These are phyloP conservation scores for Rhingia rostrata DNA, from an alignment of 2,888 invertebrate genomes.

Conservation along the genomic window DNA sequence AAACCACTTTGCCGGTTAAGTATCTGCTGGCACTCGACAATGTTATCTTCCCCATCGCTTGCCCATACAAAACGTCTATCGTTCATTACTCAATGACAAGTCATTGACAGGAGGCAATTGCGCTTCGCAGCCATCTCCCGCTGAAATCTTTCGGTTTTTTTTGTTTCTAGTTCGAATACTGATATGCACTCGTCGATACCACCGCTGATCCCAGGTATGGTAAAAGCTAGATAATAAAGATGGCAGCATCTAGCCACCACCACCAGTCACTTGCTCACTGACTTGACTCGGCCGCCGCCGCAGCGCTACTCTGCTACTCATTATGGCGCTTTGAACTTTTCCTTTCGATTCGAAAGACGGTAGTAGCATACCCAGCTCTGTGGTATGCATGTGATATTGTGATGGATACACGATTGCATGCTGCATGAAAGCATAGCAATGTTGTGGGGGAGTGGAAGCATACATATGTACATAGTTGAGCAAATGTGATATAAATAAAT, in stretches of 20 bases:
- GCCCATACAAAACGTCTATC: conserved; percentile 46
- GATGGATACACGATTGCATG: conserved; percentile 47
- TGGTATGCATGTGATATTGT: neutral
- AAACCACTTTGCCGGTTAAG: conserved; percentile 64
- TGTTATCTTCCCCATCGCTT: conserved; percentile 57
- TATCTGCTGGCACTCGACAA: conserved; percentile 46
- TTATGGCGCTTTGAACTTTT: conserved; percentile 69
- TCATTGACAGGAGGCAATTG: conserved; percentile 71
- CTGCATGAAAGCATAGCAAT: conserved; percentile 24
- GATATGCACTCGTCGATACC: conserved; percentile 45
- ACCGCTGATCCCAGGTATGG: conserved; percentile 34
- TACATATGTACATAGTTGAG: conserved; percentile 1
- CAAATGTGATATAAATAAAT: conserved; percentile 40
- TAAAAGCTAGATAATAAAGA: conserved; percentile 64
- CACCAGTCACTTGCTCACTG: conserved; percentile 34
- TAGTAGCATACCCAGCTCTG: conserved; percentile 5
- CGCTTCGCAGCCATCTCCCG: conserved; percentile 46
- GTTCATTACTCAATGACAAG: conserved; percentile 72
- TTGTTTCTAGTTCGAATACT: conserved; percentile 9
- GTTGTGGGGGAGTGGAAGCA: conserved; percentile 37
- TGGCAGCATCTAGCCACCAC: conserved; percentile 47
- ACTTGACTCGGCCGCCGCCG: conserved; percentile 23
- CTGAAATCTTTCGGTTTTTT: conserved; percentile 45
- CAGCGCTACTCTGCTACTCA: neutral
- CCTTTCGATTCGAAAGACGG: conserved; percentile 57